phyloP scores from a whole-genome alignment of 92 coral and sea anemone genomes.

The Palythoa caribaeorum region DNA sequence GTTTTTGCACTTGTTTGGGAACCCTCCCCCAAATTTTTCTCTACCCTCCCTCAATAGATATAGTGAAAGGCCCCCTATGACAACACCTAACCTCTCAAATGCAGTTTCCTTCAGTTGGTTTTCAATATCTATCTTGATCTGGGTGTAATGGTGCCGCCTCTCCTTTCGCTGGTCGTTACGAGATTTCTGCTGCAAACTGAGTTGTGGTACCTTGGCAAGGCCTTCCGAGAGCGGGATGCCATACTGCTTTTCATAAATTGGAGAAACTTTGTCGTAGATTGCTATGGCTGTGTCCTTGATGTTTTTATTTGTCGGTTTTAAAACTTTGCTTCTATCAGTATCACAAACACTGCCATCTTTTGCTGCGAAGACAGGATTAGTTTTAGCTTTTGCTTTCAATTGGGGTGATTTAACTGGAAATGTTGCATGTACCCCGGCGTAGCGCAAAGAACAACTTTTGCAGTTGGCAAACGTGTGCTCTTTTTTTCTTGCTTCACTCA shows the following conservation, averaged over 20 bases:
- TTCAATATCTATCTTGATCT: not conserved
- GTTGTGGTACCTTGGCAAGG: constrained; percentile 31
- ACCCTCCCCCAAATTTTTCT: no score
- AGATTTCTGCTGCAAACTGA: constrained; percentile 32
- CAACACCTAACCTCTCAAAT: constrained; percentile 1
- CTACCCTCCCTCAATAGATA: no score
- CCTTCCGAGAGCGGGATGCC: constrained; percentile 27
- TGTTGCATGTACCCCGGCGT: constrained; percentile 43
- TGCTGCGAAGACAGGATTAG: constrained; percentile 58
- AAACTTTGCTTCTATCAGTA: not conserved
- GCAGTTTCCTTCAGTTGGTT: not conserved
- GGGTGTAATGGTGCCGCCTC: not conserved
- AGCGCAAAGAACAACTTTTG: constrained; percentile 53
- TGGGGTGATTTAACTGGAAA: constrained; percentile 51
- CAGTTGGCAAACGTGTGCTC: constrained; percentile 53
- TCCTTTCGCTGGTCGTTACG: not conserved
- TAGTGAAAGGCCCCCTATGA: not conserved
- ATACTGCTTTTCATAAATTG: constrained; percentile 23
- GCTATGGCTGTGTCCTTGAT: constrained; percentile 50
- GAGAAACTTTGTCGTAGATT: constrained; percentile 26
- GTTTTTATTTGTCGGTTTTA: constrained; percentile 35
- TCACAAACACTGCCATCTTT: not conserved
- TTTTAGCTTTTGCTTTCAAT: constrained; percentile 24
- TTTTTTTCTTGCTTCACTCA: constrained; percentile 36
- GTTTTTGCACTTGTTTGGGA: no score